Evolutionary conservation across 1,140 invertebrate species (phyloP), one percentile per base, ranked within the genome.

Genomic region (Ceratina japonica): DNA sequence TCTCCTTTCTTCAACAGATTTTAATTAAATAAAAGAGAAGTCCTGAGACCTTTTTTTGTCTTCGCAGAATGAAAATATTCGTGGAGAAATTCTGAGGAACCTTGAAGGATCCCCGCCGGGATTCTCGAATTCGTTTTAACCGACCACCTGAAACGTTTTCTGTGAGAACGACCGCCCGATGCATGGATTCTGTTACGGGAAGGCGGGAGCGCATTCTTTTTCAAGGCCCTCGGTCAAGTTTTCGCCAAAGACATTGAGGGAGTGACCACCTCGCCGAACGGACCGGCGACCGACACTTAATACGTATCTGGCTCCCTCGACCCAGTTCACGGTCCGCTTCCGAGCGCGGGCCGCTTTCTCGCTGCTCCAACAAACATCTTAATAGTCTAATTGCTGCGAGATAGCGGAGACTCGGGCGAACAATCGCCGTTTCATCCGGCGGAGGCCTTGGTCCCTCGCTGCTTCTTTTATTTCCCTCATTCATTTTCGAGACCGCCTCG

Each of bases 191-290:
- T 83, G 73, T 75, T 77, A 77, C 68, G 49, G 62, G 52, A 24
- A 75, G 44, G 54, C 54, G 56, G 58, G 37, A 10, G 10, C 37
- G 18, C 68, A 37, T 84, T 81, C 84, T 87, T 87, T 86, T 85
- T 81, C 87, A 87, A 87, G 83, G 83, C 54, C 71, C 80, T 80
- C 74, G 76, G 73, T 83, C 75, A 81, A 81, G 70, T 86, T 85
- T 82, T 81, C 74, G 63, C 62, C 64, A 68, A 78, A 75, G 75
- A 80, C 78, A 86, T 80, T 61, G 77, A 75, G n/a, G 24, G 37
- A 71, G 68, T 54, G 52, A 12, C 37, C 76, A 56, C 37, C 37
- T 7, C 37, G 37, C 37, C 37, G 37, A 44, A 44, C 37, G 37
- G 10, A 10, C 37, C 37, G 10, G 3, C 37, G 59, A 44, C 37